Evolutionary conservation across 2,797 vertebrate species (phyloP), one percentile per base, ranked within the genome.

Genomic region (Protosalanx chinensis): DNA sequence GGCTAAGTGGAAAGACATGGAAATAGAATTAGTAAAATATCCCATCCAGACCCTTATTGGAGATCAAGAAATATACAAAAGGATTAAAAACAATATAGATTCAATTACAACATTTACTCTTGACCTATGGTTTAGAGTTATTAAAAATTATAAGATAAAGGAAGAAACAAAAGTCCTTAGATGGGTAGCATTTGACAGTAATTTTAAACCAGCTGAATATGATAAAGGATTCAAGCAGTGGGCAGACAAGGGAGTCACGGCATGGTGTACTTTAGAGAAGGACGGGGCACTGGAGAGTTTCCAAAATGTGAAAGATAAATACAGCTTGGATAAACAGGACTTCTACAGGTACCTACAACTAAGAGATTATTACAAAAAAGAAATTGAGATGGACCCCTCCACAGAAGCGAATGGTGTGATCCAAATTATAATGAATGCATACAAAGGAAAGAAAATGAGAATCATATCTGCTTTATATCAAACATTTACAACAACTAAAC

Each of bases 171-270:
- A 56, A 12, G 12, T 67, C 18, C 7, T 67, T 1, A 67, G 16
- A 53, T 67, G 20, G 65, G 20, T 67, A 29, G 65, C 65, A 4
- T 67, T 27, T 51, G 20, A 56, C 15, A 67, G 65, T 15, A 67
- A 53, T 67, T 67, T 67, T 20, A 51, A 53, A 53, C 41, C 46
- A 15, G 65, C 65, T 13, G 46, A 15, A 5, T 53, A 29, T 29
- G 46, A 29, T 67, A 4, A 29, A 53, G 46, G 10, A 67, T 56
- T 51, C n/a, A 13, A 13, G 53, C 46, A 51, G 27, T 67, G 65
- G 65, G 46, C 27, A 53, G 16, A 16, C 6, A 67, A 67, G 10
- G 46, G 49, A 27, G 53, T 67, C 16, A 67, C n/a, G 12, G 65
- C 65, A 27, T 67, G 65, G 41, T 67, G 65, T 29, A 29, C 23